Percentiles rank a stretch among this genome's conserved stretches.
Evolutionary conservation across 2,888 invertebrate species (phyloP).

Genomic region (Phymatocera aterrima): DNA sequence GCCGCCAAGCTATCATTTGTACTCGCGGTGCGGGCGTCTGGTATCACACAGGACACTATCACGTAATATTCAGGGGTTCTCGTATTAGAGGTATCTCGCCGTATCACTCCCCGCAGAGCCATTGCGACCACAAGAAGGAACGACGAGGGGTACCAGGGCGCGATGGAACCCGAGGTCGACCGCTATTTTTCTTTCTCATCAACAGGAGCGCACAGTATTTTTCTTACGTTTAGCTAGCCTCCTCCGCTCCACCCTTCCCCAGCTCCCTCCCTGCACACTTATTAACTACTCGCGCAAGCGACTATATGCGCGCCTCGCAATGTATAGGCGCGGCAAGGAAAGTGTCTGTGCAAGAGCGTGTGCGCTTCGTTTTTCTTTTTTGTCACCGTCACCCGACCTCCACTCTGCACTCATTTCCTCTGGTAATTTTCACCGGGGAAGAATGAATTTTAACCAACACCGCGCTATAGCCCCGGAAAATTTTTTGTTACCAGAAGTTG

Average conservation of each 20-base stretch:
- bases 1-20: neutral
- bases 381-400: too few relatives aligned
- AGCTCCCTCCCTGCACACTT: slow-evolving; percentile 37
- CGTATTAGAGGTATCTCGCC: slow-evolving; percentile 36
- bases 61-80: slow-evolving; percentile 36
- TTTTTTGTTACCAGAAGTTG: too few relatives aligned
- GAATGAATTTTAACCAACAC: too few relatives aligned
- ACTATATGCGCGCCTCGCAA: neutral
- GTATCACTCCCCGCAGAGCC: slow-evolving; percentile 42
- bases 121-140: neutral
- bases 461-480: too few relatives aligned
- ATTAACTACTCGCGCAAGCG: too few relatives aligned
- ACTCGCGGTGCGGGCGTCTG: neutral
- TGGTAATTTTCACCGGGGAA: too few relatives aligned
- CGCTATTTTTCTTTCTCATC: slow-evolving; percentile 30
- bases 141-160: neutral
- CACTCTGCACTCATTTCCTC: too few relatives aligned
- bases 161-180: slow-evolving; percentile 28
- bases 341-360: too few relatives aligned
- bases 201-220: slow-evolving; percentile 21
- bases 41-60: too few relatives aligned
- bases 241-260: slow-evolving; percentile 11
- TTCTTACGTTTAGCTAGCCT: slow-evolving; percentile 1
- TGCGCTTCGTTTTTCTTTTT: too few relatives aligned
- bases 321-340: neutral